Base-by-base conservation (phyloP, 2,888 invertebrate species). In the Odontocerum albicorne region DNA sequence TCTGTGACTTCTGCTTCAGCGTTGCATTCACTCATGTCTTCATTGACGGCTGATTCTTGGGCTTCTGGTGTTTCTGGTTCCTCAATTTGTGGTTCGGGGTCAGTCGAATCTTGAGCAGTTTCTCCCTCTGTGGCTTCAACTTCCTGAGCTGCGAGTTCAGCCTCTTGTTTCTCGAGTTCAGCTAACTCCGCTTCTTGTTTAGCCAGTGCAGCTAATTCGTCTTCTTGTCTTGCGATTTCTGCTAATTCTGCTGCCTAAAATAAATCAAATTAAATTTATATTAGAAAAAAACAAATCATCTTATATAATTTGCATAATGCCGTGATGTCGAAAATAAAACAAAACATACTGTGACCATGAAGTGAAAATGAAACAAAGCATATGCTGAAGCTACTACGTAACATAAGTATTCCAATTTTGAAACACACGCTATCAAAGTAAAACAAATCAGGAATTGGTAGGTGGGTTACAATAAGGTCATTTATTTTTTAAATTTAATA, bases 241-340 rank as follows among this genome's bases (percentile, higher is more conserved):
- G 84, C 84, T 64, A 86, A 69, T 70, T 87, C 87, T 40, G 83
- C 85, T 60, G 86, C 87, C 78, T 83, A 71, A 62, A 70, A 67
- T 61, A 16, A 43, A 8, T 3, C 7, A 12, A 21, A 21, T 21
- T 12, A 42, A 42, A 17, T 10, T 12, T 40, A 17, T 40, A 40
- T 10, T 40, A 17, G 8, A 2, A 4, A 27, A 4, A 27, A 27
- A 27, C 10, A 27, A 27, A 27, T 27, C n/a, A n/a, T n/a, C n/a
- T n/a, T n/a, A n/a, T n/a, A n/a, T n/a, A n/a, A n/a, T n/a, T n/a
- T n/a, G n/a, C n/a, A n/a, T n/a, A n/a, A n/a, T n/a, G n/a, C n/a
- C n/a, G n/a, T n/a, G n/a, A n/a, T n/a, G n/a, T n/a, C n/a, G n/a
- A n/a, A n/a, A n/a, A n/a, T n/a, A n/a, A n/a, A n/a, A n/a, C n/a